A percentile compares a stretch with the other conserved stretches of the same genome.
These are phyloP conservation scores for Ariolimax columbianus DNA, from an alignment of 2,888 invertebrate genomes.

Conservation along the genomic window DNA sequence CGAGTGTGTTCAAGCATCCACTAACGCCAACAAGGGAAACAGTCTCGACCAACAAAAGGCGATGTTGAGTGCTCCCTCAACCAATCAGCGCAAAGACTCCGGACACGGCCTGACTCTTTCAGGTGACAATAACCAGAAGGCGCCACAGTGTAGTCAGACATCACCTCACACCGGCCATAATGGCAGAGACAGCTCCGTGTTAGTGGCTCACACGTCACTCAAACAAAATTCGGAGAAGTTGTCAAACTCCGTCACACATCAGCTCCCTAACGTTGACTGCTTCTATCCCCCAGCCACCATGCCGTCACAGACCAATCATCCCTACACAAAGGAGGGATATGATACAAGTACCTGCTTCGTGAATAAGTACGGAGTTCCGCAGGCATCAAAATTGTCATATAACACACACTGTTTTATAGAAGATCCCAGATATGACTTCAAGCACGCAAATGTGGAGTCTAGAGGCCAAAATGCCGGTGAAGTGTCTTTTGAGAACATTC, in stretches of 20 bases:
- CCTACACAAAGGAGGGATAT: constrained; percentile 24
- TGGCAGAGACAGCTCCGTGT: constrained; percentile 1
- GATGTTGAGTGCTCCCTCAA: neutral
- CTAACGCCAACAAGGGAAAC: constrained; percentile 10
- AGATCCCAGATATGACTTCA: neutral
- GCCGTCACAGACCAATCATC: neutral
- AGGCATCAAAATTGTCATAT: neutral
- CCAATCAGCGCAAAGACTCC: constrained; percentile 10
- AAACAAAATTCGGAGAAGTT: constrained; percentile 14
- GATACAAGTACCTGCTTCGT: neutral
- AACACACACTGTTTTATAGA: neutral
- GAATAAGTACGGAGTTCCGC: neutral
- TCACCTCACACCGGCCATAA: neutral
- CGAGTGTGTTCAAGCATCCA: constrained; percentile 12
- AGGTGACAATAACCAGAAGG: constrained; percentile 33
- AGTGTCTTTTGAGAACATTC: neutral
- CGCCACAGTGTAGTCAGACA: constrained; percentile 11
- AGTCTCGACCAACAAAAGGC: constrained; percentile 21
- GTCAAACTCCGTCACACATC: neutral
- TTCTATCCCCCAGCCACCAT: neutral
- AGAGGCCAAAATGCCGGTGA: neutral
- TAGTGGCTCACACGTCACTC: neutral
- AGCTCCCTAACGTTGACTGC: neutral
- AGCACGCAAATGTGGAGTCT: neutral
- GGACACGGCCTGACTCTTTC: constrained; percentile 17